phyloP scores from a whole-genome alignment of 2,113 vertebrate genomes.

The Dasyurus viverrinus region DNA sequence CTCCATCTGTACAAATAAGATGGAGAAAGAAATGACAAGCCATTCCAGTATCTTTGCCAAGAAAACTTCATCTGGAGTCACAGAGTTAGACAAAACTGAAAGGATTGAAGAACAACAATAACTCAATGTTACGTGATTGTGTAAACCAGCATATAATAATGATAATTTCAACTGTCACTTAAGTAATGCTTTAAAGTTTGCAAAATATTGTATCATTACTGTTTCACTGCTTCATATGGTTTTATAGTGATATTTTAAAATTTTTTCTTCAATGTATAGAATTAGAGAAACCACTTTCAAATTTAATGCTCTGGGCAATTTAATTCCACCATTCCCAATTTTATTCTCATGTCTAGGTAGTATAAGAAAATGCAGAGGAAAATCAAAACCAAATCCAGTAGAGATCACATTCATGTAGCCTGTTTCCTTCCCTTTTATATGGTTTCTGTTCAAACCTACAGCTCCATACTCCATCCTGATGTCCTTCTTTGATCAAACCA shows the following conservation, averaged over 20 bases:
- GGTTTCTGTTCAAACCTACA: not conserved
- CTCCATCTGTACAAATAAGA: too few species aligned
- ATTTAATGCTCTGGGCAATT: not conserved
- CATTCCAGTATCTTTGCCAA: too few species aligned
- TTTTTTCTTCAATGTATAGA: not conserved
- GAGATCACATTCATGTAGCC: not conserved
- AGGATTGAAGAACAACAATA: too few species aligned
- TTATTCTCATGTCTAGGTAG: not conserved
- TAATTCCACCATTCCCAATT: not conserved
- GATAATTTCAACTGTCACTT: not conserved
- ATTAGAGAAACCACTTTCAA: not conserved
- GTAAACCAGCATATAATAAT: not conserved
- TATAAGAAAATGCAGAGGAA: not conserved
- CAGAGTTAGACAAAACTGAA: too few species aligned
- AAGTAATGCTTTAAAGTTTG: not conserved
- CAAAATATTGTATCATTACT: not conserved
- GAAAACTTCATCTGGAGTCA: too few species aligned
- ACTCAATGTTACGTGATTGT: too few species aligned
- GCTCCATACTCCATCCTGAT: not conserved
- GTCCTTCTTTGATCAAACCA: not conserved
- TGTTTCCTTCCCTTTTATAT: not conserved
- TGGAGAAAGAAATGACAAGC: too few species aligned
- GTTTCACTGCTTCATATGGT: not conserved
- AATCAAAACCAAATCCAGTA: not conserved
- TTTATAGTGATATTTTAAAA: not conserved